phyloP scores from a whole-genome alignment of 2,113 vertebrate genomes.

The Murina feae region DNA sequence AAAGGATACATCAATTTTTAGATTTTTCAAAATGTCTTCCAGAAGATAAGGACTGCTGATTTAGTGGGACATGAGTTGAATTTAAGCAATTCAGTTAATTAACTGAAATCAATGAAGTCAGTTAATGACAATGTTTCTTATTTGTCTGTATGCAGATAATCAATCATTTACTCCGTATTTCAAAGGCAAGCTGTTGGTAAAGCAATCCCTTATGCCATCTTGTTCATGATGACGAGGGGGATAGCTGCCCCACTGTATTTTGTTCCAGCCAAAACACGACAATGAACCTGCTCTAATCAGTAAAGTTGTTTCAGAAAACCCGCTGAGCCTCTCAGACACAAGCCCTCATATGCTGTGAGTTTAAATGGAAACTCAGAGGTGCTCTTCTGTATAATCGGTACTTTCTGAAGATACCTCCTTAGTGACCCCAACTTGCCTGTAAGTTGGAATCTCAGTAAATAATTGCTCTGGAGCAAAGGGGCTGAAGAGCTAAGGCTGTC shows the following conservation, averaged over 20 bases:
- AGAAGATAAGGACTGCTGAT: constrained; percentile 23
- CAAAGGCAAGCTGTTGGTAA: constrained; percentile 22
- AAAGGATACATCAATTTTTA: not conserved
- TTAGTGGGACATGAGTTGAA: not conserved
- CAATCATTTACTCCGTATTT: not conserved
- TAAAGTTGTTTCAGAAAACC: not conserved
- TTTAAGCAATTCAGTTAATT: constrained; percentile 33
- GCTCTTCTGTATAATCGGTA: not conserved
- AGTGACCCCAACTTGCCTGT: not conserved
- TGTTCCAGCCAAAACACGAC: not conserved
- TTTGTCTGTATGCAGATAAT: constrained; percentile 14
- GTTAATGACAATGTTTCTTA: constrained; percentile 31
- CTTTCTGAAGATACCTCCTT: not conserved
- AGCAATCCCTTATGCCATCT: not conserved
- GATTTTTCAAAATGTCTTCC: constrained; percentile 22
- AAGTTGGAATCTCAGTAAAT: not conserved
- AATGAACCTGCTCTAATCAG: not conserved
- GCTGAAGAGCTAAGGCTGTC: not conserved
- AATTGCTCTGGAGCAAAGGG: not conserved
- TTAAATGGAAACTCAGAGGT: not conserved
- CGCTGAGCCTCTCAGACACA: not conserved
- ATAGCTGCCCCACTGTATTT: not conserved
- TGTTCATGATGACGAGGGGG: not conserved
- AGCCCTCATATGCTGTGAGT: not conserved
- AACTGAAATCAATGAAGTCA: constrained; percentile 36